A percentile compares a stretch with the other conserved stretches of the same genome.
Evolutionary conservation across 2,888 invertebrate genomes (phyloP).

Genomic region (Macaria liturata): DNA sequence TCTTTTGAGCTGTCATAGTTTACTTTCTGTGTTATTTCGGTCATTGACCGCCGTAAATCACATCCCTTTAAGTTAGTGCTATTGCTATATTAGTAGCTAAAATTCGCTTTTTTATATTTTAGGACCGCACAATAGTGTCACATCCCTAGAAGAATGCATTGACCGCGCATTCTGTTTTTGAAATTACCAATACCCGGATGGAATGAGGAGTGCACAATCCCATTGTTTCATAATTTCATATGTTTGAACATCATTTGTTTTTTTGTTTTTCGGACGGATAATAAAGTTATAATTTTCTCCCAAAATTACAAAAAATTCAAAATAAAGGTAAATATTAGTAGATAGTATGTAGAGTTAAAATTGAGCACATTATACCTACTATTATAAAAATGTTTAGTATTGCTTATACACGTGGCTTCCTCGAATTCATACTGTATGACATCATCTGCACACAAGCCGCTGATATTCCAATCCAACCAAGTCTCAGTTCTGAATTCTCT

Average conservation of each 20-base stretch:
- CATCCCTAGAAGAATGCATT: slow-evolving; percentile 76
- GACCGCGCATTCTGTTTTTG: slow-evolving; percentile 78
- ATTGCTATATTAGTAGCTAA: slow-evolving; percentile 59
- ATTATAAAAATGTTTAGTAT: slow-evolving; percentile 29
- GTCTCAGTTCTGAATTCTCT: slow-evolving; percentile 25
- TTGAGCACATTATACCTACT: slow-evolving; percentile 17
- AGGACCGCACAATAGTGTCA: slow-evolving; percentile 65
- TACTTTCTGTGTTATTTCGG: slow-evolving; percentile 80
- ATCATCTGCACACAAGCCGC: slow-evolving; percentile 68
- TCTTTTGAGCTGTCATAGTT: slow-evolving; percentile 70
- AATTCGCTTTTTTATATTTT: slow-evolving; percentile 70
- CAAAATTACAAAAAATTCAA: slow-evolving; percentile 83
- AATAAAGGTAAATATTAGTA: slow-evolving; percentile 77
- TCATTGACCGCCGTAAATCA: slow-evolving; percentile 82
- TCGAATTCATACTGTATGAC: slow-evolving; percentile 69
- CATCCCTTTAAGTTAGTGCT: slow-evolving; percentile 71
- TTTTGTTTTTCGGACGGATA: slow-evolving; percentile 83
- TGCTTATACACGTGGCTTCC: slow-evolving; percentile 70
- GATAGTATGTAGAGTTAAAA: slow-evolving; percentile 29
- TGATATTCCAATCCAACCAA: slow-evolving; percentile 52
- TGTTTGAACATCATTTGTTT: slow-evolving; percentile 83
- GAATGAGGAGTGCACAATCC: slow-evolving; percentile 81
- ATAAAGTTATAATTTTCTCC: slow-evolving; percentile 79
- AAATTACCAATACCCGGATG: slow-evolving; percentile 79
- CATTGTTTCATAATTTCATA: slow-evolving; percentile 82